A percentile compares a stretch with the other conserved stretches of the same genome.
phyloP scores from a whole-genome alignment of 2,113 vertebrate species.

The Pollimyrus isidori region DNA sequence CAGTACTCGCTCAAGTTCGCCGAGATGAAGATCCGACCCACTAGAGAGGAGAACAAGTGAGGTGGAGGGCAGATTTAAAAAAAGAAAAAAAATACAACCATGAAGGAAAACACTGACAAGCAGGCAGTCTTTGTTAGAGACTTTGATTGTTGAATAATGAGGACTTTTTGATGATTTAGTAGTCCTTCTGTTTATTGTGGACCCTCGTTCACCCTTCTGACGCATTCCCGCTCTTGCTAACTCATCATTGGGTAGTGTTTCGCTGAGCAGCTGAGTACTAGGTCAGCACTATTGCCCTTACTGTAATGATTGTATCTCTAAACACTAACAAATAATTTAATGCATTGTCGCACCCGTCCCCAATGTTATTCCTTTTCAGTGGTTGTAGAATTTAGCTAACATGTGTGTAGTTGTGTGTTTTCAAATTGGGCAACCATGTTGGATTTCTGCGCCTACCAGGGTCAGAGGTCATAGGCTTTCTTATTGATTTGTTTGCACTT shows the following conservation, averaged over 20 bases:
- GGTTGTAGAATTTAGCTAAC: constrained; percentile 25
- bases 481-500: not conserved
- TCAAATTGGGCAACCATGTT: not conserved
- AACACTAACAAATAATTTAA: constrained; percentile 24
- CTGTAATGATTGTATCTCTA: constrained; percentile 19
- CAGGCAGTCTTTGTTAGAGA: constrained; percentile 22
- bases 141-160: constrained; percentile 23
- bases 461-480: not conserved
- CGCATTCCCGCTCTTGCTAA: constrained; percentile 1
- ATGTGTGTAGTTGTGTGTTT: constrained; percentile 27
- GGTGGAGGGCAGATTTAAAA: not conserved
- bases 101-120: not conserved
- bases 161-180: constrained; percentile 19
- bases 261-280: not conserved
- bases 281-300: constrained; percentile 19
- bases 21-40: constrained; percentile 88
- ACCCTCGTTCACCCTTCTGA: not conserved
- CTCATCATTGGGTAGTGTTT: constrained; percentile 15
- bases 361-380: constrained; percentile 5
- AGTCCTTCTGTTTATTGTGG: constrained; percentile 11
- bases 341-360: constrained; percentile 8
- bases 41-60: constrained; percentile 64
- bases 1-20: constrained; percentile 89
- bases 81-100: not conserved
- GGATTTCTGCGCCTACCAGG: not conserved